Evolutionary conservation across 2,797 vertebrate genomes (phyloP), one percentile per base, ranked within the genome.

Genomic region (Lophius americanus): DNA sequence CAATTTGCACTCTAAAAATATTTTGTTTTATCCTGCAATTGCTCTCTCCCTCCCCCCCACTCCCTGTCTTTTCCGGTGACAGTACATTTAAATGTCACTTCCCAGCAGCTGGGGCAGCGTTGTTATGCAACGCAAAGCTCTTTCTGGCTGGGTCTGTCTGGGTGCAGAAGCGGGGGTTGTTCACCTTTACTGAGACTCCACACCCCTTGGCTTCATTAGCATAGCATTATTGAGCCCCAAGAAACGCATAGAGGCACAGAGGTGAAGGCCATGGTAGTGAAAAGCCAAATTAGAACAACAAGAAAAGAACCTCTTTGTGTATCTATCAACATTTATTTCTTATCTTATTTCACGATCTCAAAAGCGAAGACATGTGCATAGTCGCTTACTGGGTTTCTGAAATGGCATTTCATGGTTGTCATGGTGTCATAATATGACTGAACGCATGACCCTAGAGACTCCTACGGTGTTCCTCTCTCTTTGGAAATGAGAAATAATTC

Each of bases 41-140:
- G 37, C 56, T 66, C 72, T 55, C 43, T 63, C 64, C 52, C 69
- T 63, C n/a, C 35, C 57, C 51, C 59, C 51, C 74, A 74, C 69
- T 51, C 54, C 4, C n/a, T 73, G 72, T 50, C 70, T 50, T 47
- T 63, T 11, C n/a, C 1, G 0, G 41, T 83, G 86, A 83, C 81
- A 73, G 85, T 81, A 89, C 81, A 85, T 87, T 89, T 88, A 82
- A 89, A 84, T 88, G 89, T 86, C 88, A 83, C 75, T 84, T 84
- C 68, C 67, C 69, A 82, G 85, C 85, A 88, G 86, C 87, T 79
- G 85, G 70, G 74, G 62, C 68, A 2, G 63, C 8, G 35, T 41
- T 66, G 79, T 90, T 90, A 85, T 5, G 73, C 76, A 90, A 89
- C 81, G 64, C 64, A 51, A 51, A 67, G 75, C 63, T 78, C 53